Conservation (phyloP, 2,113 vertebrate species). For the Herpetotheres cachinnans region DNA sequence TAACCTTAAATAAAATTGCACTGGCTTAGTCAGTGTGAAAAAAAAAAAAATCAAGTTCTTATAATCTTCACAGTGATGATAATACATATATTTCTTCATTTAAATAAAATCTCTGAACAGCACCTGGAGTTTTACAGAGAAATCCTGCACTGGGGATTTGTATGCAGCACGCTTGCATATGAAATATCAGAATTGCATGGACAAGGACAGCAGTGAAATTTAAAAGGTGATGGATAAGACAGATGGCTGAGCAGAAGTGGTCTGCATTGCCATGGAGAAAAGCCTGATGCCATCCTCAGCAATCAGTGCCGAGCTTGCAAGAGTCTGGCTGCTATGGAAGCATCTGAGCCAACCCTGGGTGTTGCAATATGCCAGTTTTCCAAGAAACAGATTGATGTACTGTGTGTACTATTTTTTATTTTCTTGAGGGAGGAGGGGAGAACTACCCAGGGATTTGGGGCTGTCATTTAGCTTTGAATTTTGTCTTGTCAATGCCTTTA, state of each 20-base stretch:
- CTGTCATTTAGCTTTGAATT: background rate
- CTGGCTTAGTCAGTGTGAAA: background rate
- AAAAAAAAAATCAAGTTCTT: background rate
- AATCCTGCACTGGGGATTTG: constrained; percentile 19
- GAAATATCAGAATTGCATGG: constrained; percentile 11
- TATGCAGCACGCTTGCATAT: background rate
- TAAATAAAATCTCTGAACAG: constrained; percentile 53
- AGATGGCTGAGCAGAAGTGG: constrained; percentile 66
- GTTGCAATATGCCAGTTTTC: constrained; percentile 57
- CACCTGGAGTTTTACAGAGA: constrained; percentile 28
- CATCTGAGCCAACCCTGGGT: constrained; percentile 10
- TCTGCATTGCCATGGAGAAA: constrained; percentile 60
- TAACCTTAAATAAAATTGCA: constrained; percentile 46
- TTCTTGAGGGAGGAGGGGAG: background rate
- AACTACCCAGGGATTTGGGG: background rate
- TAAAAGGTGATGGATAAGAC: constrained; percentile 52
- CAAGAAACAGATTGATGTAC: constrained; percentile 49
- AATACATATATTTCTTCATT: constrained; percentile 25
- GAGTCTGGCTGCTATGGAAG: constrained; percentile 40
- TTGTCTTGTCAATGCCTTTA: background rate
- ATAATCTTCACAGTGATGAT: constrained; percentile 44
- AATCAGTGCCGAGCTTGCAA: constrained; percentile 4
- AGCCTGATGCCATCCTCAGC: constrained; percentile 51
- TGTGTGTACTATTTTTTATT: constrained; percentile 32
- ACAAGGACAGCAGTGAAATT: constrained; percentile 54